Conservation (phyloP, 2,888 invertebrate species). For the Eulithis prunata region DNA sequence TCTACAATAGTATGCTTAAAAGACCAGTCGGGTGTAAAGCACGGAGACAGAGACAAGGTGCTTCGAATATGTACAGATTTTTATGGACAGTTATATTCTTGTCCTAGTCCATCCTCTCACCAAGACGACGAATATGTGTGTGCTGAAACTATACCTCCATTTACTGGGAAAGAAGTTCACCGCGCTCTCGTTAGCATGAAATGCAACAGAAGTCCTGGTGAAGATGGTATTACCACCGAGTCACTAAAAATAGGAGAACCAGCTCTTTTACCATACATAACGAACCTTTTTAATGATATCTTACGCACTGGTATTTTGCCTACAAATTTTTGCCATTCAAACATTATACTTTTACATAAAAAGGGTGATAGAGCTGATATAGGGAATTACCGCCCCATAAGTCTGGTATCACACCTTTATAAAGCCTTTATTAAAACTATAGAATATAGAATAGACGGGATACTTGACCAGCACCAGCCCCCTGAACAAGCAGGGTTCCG, state of each 20-base stretch:
- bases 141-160: not conserved
- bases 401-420: slow-evolving; percentile 1
- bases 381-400: not conserved
- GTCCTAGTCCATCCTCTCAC: not conserved
- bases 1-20: not conserved
- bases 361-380: not conserved
- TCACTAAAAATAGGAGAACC: not conserved
- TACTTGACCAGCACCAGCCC: not conserved
- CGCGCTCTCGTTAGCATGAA: not conserved
- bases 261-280: not conserved
- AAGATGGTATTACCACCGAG: not conserved
- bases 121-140: not conserved
- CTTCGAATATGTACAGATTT: not conserved
- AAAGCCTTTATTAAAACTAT: too few relatives aligned
- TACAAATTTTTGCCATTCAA: not conserved
- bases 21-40: not conserved
- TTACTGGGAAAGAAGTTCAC: not conserved
- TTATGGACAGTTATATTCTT: not conserved
- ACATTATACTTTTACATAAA: too few relatives aligned
- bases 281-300: not conserved
- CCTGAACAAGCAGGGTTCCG: slow-evolving; percentile 1
- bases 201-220: not conserved
- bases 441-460: not conserved
- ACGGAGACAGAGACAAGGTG: not conserved
- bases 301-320: not conserved